Conservation (phyloP, 2,797 vertebrate genomes). For the Arrhamphus sclerolepis region DNA sequence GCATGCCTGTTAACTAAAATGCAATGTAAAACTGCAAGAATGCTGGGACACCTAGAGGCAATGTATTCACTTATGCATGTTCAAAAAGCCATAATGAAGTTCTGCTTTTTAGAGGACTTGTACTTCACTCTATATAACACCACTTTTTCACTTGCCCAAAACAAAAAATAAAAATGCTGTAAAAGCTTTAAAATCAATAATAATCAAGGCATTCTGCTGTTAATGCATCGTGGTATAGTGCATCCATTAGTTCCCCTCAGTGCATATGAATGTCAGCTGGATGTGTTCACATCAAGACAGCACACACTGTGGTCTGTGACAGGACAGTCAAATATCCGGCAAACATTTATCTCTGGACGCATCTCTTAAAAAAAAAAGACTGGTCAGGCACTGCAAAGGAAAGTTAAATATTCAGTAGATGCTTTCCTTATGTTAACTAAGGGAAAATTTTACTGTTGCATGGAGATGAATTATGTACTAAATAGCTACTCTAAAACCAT, state of each 20-base stretch:
- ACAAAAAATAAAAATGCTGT: conserved; percentile 22
- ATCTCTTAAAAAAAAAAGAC: background rate
- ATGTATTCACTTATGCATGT: conserved; percentile 35
- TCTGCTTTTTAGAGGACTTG: conserved; percentile 1
- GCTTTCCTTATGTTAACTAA: background rate
- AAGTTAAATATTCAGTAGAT: no score
- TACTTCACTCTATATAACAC: conserved; percentile 1
- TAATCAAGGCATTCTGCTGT: conserved; percentile 54
- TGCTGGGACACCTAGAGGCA: conserved; percentile 47
- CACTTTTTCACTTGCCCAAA: conserved; percentile 15
- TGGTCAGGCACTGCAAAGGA: no score
- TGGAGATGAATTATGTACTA: no score
- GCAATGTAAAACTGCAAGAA: conserved; percentile 60
- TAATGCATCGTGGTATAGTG: conserved; percentile 54
- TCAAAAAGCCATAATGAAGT: conserved; percentile 14
- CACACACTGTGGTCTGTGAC: conserved; percentile 16
- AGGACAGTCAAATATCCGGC: conserved; percentile 20
- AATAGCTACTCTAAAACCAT: no score
- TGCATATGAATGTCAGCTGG: conserved; percentile 67
- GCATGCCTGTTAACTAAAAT: conserved; percentile 61
- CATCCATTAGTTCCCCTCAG: conserved; percentile 61
- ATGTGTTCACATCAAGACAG: conserved; percentile 51
- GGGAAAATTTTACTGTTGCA: no score
- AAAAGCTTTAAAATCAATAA: conserved; percentile 66
- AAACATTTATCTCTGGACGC: conserved; percentile 12